Conservation (phyloP, 2,888 invertebrate species). For the Theristus sp. region DNA sequence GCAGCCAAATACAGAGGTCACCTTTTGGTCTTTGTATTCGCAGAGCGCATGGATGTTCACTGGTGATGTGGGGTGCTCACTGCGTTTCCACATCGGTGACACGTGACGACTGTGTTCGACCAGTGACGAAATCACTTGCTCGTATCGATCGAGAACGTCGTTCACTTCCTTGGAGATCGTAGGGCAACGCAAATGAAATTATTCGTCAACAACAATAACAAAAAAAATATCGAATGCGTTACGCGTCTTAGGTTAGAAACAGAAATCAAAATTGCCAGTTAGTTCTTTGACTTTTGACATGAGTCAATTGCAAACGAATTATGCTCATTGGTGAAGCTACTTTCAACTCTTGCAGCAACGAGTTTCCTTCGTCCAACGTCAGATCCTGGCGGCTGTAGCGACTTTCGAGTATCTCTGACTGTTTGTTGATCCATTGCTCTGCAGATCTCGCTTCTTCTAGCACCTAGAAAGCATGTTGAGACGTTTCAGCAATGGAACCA, state of each 20-base stretch:
- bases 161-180: conserved; percentile 50
- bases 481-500: neutral
- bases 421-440: conserved; percentile 67
- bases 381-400: conserved; percentile 85
- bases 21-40: conserved; percentile 68
- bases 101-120: conserved; percentile 60
- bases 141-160: conserved; percentile 72
- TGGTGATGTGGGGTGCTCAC: conserved; percentile 58
- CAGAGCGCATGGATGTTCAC: conserved; percentile 74
- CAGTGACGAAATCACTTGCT: conserved; percentile 60
- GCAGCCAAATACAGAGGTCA: conserved; percentile 28
- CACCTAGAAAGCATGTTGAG: conserved; percentile 47
- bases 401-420: conserved; percentile 62
- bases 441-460: conserved; percentile 71
- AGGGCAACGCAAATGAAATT: too few species aligned
- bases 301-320: too few species aligned
- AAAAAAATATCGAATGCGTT: too few species aligned
- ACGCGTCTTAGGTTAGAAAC: too few species aligned
- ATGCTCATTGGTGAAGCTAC: too few species aligned
- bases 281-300: too few species aligned
- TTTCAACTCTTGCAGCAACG: conserved; percentile 68
- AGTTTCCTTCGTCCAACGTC: conserved; percentile 72
- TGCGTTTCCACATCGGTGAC: conserved; percentile 70
- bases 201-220: too few species aligned
- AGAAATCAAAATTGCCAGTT: too few species aligned